A percentile compares a stretch with the other conserved stretches of the same genome.
Conservation (phyloP, 1,140 invertebrate genomes). For the Wiebesia pumilae region DNA sequence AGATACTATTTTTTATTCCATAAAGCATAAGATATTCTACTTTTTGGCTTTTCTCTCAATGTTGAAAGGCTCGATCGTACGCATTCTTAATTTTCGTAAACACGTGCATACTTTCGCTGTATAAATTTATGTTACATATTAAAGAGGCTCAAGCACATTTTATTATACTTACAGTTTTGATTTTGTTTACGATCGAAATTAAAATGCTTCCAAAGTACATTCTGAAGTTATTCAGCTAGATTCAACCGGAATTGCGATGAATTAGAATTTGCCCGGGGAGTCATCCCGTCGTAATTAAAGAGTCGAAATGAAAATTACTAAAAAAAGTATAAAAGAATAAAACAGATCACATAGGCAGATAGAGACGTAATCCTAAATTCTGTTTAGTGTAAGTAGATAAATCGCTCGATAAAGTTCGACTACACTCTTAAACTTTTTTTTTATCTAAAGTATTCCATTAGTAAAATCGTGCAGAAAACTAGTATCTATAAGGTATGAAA, state of each 20-base stretch:
- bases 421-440: constrained; percentile 29
- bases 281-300: not conserved
- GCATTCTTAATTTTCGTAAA: constrained; percentile 7
- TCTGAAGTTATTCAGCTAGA: not conserved
- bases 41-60: not conserved
- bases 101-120: not conserved
- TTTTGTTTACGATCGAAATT: not conserved
- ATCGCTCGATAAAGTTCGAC: constrained; percentile 19
- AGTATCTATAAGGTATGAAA: not conserved
- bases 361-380: constrained; percentile 35
- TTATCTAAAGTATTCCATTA: constrained; percentile 12
- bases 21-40: not conserved
- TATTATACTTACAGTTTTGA: constrained; percentile 4
- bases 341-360: constrained; percentile 11
- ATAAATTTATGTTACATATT: not conserved
- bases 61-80: not conserved
- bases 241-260: not conserved
- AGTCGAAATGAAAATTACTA: not conserved
- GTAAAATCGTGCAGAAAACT: not conserved
- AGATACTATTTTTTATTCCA: not conserved
- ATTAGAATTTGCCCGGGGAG: not conserved
- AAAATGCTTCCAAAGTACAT: constrained; percentile 1
- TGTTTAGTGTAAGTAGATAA: constrained; percentile 37
- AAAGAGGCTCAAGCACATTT: constrained; percentile 4
- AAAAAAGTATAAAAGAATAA: not conserved